A percentile compares a stretch with the other conserved stretches of the same genome.
phyloP scores from a whole-genome alignment of 2,888 invertebrate genomes.

The Ctenicera cuprea region DNA sequence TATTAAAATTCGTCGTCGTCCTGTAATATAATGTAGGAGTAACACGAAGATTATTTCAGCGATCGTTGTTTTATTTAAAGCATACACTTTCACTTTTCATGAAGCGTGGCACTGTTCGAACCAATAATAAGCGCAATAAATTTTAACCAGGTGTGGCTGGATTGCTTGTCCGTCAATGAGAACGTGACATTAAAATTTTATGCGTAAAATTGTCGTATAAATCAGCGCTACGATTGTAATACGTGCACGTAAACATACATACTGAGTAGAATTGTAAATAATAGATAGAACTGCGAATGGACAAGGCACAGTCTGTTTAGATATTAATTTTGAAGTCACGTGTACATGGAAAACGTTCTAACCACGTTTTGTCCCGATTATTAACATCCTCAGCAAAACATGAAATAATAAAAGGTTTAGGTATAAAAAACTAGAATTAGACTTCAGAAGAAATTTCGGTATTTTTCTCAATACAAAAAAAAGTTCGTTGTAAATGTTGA shows the following conservation, averaged over 20 bases:
- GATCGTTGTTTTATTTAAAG: slow-evolving; percentile 34
- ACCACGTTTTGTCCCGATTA: too few species aligned
- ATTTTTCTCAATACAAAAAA: too few species aligned
- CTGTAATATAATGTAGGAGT: slow-evolving; percentile 33
- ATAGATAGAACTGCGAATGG: slow-evolving; percentile 16
- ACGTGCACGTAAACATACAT: slow-evolving; percentile 18
- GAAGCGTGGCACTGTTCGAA: slow-evolving; percentile 17
- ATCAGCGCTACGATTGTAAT: slow-evolving; percentile 30
- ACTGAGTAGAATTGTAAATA: slow-evolving; percentile 25
- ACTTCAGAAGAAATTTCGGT: too few species aligned
- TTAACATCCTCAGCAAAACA: too few species aligned
- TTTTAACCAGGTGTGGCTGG: slow-evolving; percentile 42
- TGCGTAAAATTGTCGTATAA: slow-evolving; percentile 39
- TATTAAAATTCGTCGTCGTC: slow-evolving; percentile 31
- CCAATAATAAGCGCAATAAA: slow-evolving; percentile 39
- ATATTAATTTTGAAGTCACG: neutral
- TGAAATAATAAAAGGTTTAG: too few species aligned
- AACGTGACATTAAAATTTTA: slow-evolving; percentile 38
- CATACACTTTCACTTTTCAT: slow-evolving; percentile 36
- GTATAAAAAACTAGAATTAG: too few species aligned
- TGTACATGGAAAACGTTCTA: neutral
- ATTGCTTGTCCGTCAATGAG: slow-evolving; percentile 39
- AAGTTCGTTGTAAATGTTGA: too few species aligned
- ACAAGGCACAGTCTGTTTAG: neutral
- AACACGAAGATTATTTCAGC: slow-evolving; percentile 31